These are phyloP conservation scores for Nymphicus hollandicus DNA, from an alignment of 2,113 vertebrate genomes.

Conservation along the genomic window DNA sequence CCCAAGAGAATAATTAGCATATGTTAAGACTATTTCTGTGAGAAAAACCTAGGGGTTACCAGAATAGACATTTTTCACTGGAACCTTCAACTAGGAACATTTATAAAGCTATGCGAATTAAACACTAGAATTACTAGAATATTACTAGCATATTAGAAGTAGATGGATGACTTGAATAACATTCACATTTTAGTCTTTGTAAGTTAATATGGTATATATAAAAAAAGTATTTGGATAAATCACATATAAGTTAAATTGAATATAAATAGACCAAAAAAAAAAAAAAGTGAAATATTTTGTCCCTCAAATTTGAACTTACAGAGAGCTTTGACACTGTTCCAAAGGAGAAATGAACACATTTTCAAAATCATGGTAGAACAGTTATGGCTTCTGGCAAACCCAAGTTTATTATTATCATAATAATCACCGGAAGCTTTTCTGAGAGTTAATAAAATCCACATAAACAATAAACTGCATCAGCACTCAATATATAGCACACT, in stretches of 20 bases:
- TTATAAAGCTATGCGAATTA: not conserved
- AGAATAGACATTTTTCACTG: not conserved
- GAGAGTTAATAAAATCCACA: not conserved
- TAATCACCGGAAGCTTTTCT: not conserved
- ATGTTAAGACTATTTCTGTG: not conserved
- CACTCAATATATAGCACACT: not conserved
- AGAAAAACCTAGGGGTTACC: not conserved
- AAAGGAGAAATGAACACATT: not conserved
- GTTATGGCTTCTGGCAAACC: not conserved
- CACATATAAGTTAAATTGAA: not conserved
- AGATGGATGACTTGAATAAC: not conserved
- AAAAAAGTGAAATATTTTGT: not conserved
- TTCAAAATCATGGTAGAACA: not conserved
- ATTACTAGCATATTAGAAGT: not conserved
- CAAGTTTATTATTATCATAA: not conserved
- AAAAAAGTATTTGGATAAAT: not conserved
- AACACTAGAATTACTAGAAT: not conserved
- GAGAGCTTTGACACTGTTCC: not conserved
- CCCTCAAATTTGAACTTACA: not conserved
- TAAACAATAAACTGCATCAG: not conserved
- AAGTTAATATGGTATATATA: not conserved
- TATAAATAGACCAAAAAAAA: not conserved
- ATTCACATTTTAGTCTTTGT: not conserved
- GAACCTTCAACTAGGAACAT: not conserved
- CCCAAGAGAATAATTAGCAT: not conserved